Conservation (phyloP, 2,113 vertebrate genomes). For the Elephas maximus region DNA sequence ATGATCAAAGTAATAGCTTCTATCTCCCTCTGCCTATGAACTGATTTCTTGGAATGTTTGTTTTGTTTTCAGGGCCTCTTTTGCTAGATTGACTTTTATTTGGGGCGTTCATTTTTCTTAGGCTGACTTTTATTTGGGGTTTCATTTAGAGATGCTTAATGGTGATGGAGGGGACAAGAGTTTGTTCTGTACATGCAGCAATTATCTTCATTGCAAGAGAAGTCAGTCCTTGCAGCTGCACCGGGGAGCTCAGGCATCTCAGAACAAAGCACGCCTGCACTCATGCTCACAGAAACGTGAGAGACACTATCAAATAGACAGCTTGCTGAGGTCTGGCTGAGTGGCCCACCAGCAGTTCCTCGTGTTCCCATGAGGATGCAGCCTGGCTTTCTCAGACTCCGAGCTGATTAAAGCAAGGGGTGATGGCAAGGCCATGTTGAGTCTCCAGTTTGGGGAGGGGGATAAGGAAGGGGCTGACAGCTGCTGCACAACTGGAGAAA, state of each 20-base stretch:
- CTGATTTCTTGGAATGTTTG: not conserved
- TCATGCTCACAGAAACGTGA: conserved; percentile 87
- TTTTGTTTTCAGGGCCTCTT: conserved; percentile 40
- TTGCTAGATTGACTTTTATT: not conserved
- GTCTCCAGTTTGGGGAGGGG: conserved; percentile 82
- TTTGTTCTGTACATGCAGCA: conserved; percentile 32
- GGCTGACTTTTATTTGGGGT: not conserved
- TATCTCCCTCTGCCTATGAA: conserved; percentile 20
- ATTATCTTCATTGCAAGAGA: conserved; percentile 62
- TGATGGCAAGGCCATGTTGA: conserved; percentile 87
- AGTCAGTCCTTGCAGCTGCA: conserved; percentile 82
- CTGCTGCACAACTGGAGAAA: conserved; percentile 88
- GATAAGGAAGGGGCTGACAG: conserved; percentile 86
- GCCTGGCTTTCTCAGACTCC: conserved; percentile 88
- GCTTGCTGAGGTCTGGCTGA: conserved; percentile 84
- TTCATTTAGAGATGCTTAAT: conserved; percentile 27
- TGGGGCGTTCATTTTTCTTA: not conserved
- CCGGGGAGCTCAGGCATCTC: conserved; percentile 75
- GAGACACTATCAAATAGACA: conserved; percentile 88
- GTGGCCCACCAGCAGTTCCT: conserved; percentile 83
- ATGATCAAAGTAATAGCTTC: not conserved
- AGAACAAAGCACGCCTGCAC: conserved; percentile 81
- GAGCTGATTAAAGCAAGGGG: conserved; percentile 89
- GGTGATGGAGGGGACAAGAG: conserved; percentile 8
- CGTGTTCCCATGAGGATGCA: conserved; percentile 86